Conservation (phyloP, 1,140 invertebrate species). For the Drosophila subobscura region DNA sequence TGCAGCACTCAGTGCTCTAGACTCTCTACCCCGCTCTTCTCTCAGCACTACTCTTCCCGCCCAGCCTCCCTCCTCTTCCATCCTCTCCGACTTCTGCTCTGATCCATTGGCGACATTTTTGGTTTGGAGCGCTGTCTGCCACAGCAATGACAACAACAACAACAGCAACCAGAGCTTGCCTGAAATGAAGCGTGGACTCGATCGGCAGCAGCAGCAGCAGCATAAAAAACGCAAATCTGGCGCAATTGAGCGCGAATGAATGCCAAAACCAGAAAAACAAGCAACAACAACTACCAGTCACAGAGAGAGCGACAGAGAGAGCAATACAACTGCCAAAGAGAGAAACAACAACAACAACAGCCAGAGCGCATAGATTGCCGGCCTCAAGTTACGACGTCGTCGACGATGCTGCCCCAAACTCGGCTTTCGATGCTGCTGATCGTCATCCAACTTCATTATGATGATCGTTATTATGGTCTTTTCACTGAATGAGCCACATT, state of each 20-base stretch:
- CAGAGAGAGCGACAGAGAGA: no score
- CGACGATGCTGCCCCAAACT: conserved; percentile 8
- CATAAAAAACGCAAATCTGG: conserved; percentile 75
- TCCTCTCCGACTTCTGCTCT: conserved; percentile 9
- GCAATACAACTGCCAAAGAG: conserved; percentile 43
- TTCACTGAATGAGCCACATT: conserved; percentile 82
- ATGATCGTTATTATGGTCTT: conserved; percentile 60
- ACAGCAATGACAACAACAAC: neutral
- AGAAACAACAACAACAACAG: conserved; percentile 69
- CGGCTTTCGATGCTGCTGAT: conserved; percentile 23
- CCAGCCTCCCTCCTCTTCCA: no score
- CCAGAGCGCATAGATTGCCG: conserved; percentile 66
- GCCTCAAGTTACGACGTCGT: conserved; percentile 67
- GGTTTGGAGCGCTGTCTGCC: neutral
- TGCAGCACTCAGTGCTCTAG: neutral
- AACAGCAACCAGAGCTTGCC: conserved; percentile 9
- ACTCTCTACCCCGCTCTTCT: no score
- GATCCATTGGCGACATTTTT: conserved; percentile 53
- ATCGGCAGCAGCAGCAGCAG: conserved; percentile 36
- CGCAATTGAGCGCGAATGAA: conserved; percentile 76
- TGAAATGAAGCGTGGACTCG: conserved; percentile 65
- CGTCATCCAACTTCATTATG: conserved; percentile 27
- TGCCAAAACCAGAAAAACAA: conserved; percentile 77
- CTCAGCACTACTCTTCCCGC: no score
- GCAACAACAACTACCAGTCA: conserved; percentile 44